Evolutionary conservation across 2,113 vertebrate genomes (phyloP).

Genomic region (Erinaceus europaeus): DNA sequence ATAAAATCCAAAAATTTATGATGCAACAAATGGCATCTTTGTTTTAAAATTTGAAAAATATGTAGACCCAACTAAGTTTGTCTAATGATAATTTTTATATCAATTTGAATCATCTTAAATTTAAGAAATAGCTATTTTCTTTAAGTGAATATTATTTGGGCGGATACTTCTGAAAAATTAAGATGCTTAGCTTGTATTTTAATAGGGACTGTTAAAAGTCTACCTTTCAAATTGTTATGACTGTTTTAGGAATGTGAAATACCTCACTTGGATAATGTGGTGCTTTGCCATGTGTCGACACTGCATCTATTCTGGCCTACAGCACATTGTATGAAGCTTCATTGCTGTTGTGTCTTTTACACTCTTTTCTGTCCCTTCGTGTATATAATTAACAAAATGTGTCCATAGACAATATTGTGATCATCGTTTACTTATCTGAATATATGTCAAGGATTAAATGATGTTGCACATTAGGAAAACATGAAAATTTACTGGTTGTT

Average conservation of each 20-base stretch:
- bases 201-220: not conserved
- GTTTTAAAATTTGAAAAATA: constrained; percentile 4
- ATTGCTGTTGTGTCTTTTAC: too few species aligned
- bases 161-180: not conserved
- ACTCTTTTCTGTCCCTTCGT: too few species aligned
- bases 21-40: not conserved
- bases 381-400: not conserved
- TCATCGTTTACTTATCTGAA: not conserved
- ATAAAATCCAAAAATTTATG: not conserved
- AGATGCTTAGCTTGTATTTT: not conserved
- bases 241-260: too few species aligned
- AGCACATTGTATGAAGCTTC: too few species aligned
- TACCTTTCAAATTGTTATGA: not conserved
- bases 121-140: not conserved
- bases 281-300: too few species aligned
- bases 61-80: not conserved
- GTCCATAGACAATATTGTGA: not conserved
- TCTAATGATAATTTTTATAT: too few species aligned
- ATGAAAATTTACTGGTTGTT: not conserved
- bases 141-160: not conserved
- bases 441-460: constrained; percentile 12
- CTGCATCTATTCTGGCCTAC: too few species aligned
- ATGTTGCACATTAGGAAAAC: not conserved
- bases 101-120: not conserved
- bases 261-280: too few species aligned